These are phyloP conservation scores for Branchellion lobata DNA, from an alignment of 2,888 invertebrate genomes.

Conservation along the genomic window DNA sequence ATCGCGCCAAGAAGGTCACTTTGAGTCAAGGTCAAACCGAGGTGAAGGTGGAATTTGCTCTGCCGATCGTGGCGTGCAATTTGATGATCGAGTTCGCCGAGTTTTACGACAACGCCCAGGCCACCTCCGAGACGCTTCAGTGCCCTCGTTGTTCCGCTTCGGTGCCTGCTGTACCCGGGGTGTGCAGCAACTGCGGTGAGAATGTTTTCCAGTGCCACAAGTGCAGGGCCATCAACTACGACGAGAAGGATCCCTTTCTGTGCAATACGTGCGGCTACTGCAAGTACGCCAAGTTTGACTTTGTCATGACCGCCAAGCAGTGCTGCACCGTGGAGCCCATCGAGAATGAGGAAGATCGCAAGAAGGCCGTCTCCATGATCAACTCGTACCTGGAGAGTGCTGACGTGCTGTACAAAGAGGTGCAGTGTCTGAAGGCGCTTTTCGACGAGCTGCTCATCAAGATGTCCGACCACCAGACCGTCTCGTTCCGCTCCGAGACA, in stretches of 20 bases:
- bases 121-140: constrained; percentile 85
- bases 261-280: constrained; percentile 99
- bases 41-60: constrained; percentile 90
- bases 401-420: constrained; percentile 85
- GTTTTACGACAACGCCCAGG: constrained; percentile 80
- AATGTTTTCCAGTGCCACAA: constrained; percentile 99
- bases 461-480: constrained; percentile 78
- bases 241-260: constrained; percentile 96
- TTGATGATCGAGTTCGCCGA: constrained; percentile 97
- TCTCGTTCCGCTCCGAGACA: constrained; percentile 71
- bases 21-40: constrained; percentile 89
- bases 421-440: constrained; percentile 84
- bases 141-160: constrained; percentile 94
- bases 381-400: constrained; percentile 88
- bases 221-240: constrained; percentile 96
- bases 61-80: constrained; percentile 95
- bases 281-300: constrained; percentile 98
- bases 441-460: constrained; percentile 81
- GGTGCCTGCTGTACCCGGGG: constrained; percentile 94
- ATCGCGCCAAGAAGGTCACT: constrained; percentile 88
- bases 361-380: constrained; percentile 85
- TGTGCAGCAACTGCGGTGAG: constrained; percentile 94
- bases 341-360: constrained; percentile 91
- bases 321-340: constrained; percentile 96
- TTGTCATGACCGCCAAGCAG: constrained; percentile 82